Base-by-base conservation (phyloP, 2,888 invertebrate genomes). In the Chymomyza fuscimana region DNA sequence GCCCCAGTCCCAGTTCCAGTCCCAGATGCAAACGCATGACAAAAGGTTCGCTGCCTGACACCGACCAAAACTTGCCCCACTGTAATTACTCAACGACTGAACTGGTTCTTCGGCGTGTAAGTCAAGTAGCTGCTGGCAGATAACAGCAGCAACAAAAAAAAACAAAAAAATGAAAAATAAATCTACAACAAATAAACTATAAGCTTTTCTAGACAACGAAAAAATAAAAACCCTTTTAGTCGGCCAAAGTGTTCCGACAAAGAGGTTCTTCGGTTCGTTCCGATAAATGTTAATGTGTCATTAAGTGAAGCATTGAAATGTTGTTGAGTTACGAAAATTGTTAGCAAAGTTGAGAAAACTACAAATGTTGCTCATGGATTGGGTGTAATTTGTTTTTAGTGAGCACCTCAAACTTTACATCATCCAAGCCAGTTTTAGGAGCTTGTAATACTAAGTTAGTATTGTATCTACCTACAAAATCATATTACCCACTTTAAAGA, bases 211-310 rank as follows among this genome's bases (percentile, higher is more conserved):
- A 50, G 22, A 46, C 58, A 86, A 69, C 25, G 4, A 5, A 5
- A 32, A 32, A 32, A 76, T 69, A 74, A 67, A 71, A 86, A 86
- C 84, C 84, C 84, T 81, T 83, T 83, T 70, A 77, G 84, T 80
- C 25, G 32, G 19, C 12, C 40, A 12, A 46, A 46, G 40, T 46
- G 40, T 10, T 12, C 40, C 40, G 40, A 46, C 40, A 46, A 46
- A 46, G 40, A 46, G 40, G 67, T 54, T 19, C 9, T 16, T 29
- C 63, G 16, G 60, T 61, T 65, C 51, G 65, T 64, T 52, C 74
- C 70, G 79, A 75, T 86, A 86, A 83, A 86, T 83, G 80, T 86
- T 83, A 85, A 83, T 86, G 85, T 86, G 84, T 86, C 83, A 83
- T 83, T 86, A 82, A 84, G 80, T 78, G 76, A 72, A 76, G 81